Evolutionary conservation across 2,888 invertebrate genomes (phyloP).

Genomic region (Nycteola revayana): DNA sequence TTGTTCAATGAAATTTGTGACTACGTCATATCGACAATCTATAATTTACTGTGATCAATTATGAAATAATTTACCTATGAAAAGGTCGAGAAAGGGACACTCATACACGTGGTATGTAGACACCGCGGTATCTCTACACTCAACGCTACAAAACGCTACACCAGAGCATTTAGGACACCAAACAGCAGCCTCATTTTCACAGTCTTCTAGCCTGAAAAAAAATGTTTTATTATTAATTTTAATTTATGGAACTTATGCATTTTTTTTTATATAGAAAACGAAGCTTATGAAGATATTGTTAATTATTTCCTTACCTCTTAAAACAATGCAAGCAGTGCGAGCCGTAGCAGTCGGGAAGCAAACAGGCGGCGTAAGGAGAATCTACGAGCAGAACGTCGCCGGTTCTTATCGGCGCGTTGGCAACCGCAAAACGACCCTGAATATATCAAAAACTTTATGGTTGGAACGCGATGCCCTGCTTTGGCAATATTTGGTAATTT

Average conservation of each 20-base stretch:
- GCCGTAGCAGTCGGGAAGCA: constrained; percentile 87
- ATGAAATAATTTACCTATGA: constrained; percentile 86
- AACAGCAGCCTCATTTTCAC: constrained; percentile 79
- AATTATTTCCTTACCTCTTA: constrained; percentile 85
- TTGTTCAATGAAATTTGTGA: too few relatives aligned
- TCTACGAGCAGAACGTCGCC: constrained; percentile 89
- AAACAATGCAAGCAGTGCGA: constrained; percentile 92
- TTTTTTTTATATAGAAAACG: too few relatives aligned
- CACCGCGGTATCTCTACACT: constrained; percentile 85
- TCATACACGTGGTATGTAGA: constrained; percentile 88
- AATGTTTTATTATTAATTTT: too few relatives aligned
- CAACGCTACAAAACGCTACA: constrained; percentile 87
- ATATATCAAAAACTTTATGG: constrained; percentile 9
- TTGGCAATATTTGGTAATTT: too few relatives aligned
- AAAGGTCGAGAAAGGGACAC: constrained; percentile 87
- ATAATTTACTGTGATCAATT: too few relatives aligned
- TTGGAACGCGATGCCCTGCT: too few relatives aligned
- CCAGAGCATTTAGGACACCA: constrained; percentile 88
- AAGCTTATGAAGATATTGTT: too few relatives aligned
- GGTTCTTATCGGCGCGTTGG: constrained; percentile 82
- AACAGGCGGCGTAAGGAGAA: constrained; percentile 87
- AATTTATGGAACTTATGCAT: too few relatives aligned
- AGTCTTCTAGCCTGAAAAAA: constrained; percentile 49
- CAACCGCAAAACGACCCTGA: constrained; percentile 87
- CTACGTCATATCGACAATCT: too few relatives aligned